A percentile compares a stretch with the other conserved stretches of the same genome.
These are phyloP conservation scores for Acanthis flammea DNA, from an alignment of 2,797 vertebrate species.

Conservation along the genomic window DNA sequence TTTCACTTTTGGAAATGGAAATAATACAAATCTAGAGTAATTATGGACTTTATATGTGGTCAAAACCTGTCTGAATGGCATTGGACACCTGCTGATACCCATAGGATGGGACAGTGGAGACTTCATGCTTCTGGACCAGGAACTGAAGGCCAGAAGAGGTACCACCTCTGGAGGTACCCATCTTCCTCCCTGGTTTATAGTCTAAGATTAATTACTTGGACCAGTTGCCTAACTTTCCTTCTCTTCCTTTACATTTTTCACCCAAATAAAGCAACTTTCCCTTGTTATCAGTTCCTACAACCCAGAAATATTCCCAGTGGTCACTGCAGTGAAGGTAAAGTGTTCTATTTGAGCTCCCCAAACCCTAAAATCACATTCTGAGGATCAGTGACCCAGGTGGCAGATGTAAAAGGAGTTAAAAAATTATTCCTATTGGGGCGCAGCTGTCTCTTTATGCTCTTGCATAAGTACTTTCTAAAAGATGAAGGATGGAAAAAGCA, in stretches of 20 bases:
- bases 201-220: background rate
- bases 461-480: background rate
- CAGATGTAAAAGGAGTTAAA: background rate
- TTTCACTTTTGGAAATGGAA: background rate
- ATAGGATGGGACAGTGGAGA: background rate
- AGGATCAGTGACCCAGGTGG: background rate
- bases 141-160: background rate
- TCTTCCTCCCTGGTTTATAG: background rate
- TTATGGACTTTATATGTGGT: background rate
- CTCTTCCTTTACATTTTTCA: background rate
- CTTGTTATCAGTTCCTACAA: background rate
- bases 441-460: background rate
- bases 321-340: background rate
- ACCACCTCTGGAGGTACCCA: background rate
- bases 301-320: background rate
- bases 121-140: background rate
- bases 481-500: background rate
- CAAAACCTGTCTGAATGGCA: background rate
- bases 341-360: background rate
- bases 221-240: background rate
- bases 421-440: rapidly evolving
- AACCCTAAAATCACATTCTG: background rate
- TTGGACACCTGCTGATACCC: background rate
- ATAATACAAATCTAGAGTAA: background rate
- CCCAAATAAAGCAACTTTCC: background rate